These are phyloP conservation scores for Drosophila serrata DNA, from an alignment of 1,140 invertebrate genomes.

Conservation along the genomic window DNA sequence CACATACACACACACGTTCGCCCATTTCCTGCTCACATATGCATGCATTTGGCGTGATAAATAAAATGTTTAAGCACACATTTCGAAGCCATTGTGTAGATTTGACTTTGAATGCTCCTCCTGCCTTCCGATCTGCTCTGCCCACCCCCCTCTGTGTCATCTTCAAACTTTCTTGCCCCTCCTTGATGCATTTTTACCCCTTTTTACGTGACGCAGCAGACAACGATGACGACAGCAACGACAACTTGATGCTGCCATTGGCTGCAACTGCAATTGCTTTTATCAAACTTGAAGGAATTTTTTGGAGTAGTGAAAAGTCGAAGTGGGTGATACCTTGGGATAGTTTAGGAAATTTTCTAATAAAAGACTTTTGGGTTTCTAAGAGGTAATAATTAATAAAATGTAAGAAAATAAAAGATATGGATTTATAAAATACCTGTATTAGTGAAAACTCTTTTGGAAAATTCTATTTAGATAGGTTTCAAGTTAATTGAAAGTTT, in stretches of 20 bases:
- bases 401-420: neutral
- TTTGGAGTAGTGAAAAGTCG: neutral
- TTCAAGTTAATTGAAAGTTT: too few relatives aligned
- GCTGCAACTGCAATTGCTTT: slow-evolving; percentile 45
- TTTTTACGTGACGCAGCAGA: slow-evolving; percentile 56
- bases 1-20: slow-evolving; percentile 30
- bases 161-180: neutral
- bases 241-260: slow-evolving; percentile 47
- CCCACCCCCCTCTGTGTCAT: neutral
- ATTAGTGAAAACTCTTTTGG: too few relatives aligned
- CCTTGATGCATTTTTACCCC: neutral
- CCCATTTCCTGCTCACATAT: slow-evolving; percentile 53
- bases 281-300: slow-evolving; percentile 39
- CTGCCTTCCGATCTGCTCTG: neutral
- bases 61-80: slow-evolving; percentile 83
- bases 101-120: slow-evolving; percentile 70
- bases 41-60: slow-evolving; percentile 78
- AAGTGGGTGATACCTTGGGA: neutral
- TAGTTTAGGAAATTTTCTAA: neutral
- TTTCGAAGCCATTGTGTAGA: slow-evolving; percentile 75
- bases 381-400: neutral
- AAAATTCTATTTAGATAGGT: too few relatives aligned
- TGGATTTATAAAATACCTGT: too few relatives aligned
- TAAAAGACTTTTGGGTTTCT: neutral
- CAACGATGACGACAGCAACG: slow-evolving; percentile 45